Base-by-base conservation (phyloP, 1,140 invertebrate species). In the Bombus waltoni region DNA sequence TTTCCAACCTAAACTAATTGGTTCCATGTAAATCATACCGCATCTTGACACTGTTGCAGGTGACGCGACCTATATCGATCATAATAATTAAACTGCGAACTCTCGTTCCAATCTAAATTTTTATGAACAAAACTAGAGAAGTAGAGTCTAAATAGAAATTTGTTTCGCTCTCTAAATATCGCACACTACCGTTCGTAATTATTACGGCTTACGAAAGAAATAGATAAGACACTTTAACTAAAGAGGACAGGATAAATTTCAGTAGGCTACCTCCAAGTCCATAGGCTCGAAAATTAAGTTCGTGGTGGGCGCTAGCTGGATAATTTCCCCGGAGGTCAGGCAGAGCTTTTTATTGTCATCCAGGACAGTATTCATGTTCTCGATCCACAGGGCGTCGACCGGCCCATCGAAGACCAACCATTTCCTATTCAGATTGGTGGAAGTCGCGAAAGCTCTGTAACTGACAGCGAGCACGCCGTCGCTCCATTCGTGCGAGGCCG, bases 21-120 rank as follows among this genome's bases (percentile, higher is more conserved):
- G 98, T 93, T 99, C 98, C 97, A 99, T 97, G 94, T 99, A 99
- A 89, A 99, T 98, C 98, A 99, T 99, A 72, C 98, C 98, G 95
- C 98, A 99, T 35, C 99, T 96, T 0, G 98, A 99, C 6, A 99
- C 97, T 25, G 97, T 97, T 15, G 97, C 97, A 32, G 97, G 97
- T 1, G 98, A 99, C n/a, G 98, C 98, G 32, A 98, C 98, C 94
- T 95, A 32, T 59, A 65, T 66, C 15, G n/a, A 66, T 66, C 11
- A 13, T 66, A n/a, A 62, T 62, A 62, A 62, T 62, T n/a, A n/a
- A 10, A 13, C 10, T n/a, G n/a, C 3, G 59, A 62, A 9, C 10
- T 62, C 22, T 28, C 28, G 10, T 18, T 47, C 15, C 47, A 22
- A 53, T 18, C 18, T 22, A 62, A n/a, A 62, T 62, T 62, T n/a